Conservation (phyloP, 2,113 vertebrate species). For the Dolichotis patagonum region DNA sequence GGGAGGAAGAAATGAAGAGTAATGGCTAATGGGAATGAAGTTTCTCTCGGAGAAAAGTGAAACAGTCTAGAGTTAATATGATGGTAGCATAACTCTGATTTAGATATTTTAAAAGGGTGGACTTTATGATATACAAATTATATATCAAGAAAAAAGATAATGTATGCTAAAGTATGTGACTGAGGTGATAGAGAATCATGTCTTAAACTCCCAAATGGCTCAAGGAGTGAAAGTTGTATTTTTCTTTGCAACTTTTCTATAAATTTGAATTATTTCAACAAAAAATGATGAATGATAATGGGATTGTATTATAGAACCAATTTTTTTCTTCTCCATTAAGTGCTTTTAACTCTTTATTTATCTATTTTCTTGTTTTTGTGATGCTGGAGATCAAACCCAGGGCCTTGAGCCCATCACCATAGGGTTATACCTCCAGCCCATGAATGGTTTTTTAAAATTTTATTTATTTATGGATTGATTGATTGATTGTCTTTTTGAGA, state of each 20-base stretch:
- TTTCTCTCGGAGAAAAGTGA: not conserved
- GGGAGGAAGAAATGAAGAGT: not conserved
- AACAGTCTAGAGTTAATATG: not conserved
- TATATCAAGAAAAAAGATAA: not conserved
- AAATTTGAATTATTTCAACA: conserved; percentile 10
- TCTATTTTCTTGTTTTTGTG: no score
- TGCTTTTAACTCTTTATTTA: no score
- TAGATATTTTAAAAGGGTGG: not conserved
- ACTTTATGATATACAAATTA: not conserved
- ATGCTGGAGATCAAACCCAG: no score
- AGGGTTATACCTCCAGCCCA: no score
- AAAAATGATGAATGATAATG: not conserved
- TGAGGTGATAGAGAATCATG: not conserved
- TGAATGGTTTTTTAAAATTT: no score
- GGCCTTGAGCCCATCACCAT: no score
- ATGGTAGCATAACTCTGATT: not conserved
- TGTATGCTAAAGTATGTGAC: not conserved
- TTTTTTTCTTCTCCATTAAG: not conserved
- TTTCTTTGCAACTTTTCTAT: not conserved
- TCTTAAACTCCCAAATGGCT: not conserved
- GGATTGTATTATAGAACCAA: not conserved
- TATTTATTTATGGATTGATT: not conserved
- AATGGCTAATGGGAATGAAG: not conserved
- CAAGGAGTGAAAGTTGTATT: not conserved
- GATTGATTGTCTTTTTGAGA: not conserved